Conservation (phyloP, 1,140 invertebrate species). For the Cydia fagiglandana region DNA sequence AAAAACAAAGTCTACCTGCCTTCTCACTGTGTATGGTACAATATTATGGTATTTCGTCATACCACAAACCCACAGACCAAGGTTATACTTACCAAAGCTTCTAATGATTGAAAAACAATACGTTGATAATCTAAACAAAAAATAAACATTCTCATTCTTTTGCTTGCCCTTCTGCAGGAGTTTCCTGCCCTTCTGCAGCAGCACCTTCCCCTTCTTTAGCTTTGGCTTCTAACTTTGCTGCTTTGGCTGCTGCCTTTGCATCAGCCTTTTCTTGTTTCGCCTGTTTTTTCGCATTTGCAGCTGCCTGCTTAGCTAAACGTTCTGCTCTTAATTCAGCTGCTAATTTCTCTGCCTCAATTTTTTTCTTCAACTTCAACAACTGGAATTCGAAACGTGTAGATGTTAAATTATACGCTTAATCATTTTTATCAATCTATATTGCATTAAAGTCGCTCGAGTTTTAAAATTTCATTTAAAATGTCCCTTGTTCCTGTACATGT, state of each 20-base stretch:
- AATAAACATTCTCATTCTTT: neutral
- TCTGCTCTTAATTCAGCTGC: constrained; percentile 37
- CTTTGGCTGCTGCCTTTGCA: constrained; percentile 12
- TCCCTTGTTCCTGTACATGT: too few relatives aligned
- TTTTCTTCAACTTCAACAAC: constrained; percentile 62
- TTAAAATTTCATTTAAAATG: too few relatives aligned
- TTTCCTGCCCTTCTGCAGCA: neutral
- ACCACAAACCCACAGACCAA: too few relatives aligned
- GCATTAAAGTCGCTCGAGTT: too few relatives aligned
- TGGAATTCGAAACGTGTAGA: constrained; percentile 37
- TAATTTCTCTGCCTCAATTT: constrained; percentile 54
- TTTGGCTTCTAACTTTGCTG: constrained; percentile 6
- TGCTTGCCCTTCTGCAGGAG: neutral
- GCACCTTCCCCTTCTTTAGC: neutral
- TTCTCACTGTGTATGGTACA: too few relatives aligned
- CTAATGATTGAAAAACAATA: too few relatives aligned
- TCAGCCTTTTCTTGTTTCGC: constrained; percentile 1
- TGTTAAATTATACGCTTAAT: neutral
- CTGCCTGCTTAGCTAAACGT: constrained; percentile 17
- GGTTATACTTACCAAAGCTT: too few relatives aligned
- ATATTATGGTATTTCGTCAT: too few relatives aligned
- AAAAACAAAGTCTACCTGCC: too few relatives aligned
- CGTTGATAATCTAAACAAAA: neutral
- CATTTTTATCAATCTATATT: too few relatives aligned
- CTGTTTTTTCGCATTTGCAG: neutral